phyloP scores from a whole-genome alignment of 2,113 vertebrate genomes.

The Onychostoma macrolepis region DNA sequence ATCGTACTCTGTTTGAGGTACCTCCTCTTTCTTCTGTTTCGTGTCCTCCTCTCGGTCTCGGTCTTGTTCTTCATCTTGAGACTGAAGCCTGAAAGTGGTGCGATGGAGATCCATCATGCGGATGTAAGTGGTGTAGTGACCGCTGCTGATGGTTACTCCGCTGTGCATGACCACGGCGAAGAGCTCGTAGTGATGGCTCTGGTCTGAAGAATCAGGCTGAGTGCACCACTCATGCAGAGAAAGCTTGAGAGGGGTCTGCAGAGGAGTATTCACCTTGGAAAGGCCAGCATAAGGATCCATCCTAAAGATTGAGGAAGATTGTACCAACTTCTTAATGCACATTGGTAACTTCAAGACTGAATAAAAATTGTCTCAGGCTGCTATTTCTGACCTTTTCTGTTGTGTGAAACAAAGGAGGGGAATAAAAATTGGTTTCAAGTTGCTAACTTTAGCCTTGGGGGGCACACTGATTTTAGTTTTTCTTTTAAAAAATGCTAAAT shows the following conservation, averaged over 20 bases:
- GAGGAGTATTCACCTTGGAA: conserved; percentile 95
- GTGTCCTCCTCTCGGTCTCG: conserved; percentile 49
- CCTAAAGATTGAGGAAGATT: conserved; percentile 67
- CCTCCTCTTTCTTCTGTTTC: conserved; percentile 73
- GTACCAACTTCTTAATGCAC: not conserved
- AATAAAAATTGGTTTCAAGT: not conserved
- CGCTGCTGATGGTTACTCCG: conserved; percentile 95
- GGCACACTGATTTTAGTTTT: not conserved
- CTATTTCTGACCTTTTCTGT: not conserved
- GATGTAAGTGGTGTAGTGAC: conserved; percentile 94
- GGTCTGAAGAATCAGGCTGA: conserved; percentile 59
- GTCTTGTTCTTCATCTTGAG: conserved; percentile 65
- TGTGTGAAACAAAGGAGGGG: not conserved
- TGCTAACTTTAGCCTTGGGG: not conserved
- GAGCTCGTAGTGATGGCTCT: conserved; percentile 85
- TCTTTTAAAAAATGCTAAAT: not conserved
- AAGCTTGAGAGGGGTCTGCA: conserved; percentile 87
- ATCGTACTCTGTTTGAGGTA: conserved; percentile 73
- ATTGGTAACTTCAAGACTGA: not conserved
- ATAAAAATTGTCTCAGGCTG: not conserved
- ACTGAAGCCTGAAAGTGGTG: conserved; percentile 68
- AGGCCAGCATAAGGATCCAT: conserved; percentile 92
- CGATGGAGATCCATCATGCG: conserved; percentile 85
- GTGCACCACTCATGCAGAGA: conserved; percentile 96
- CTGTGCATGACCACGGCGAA: conserved; percentile 98